These are phyloP conservation scores for Eudemis profundana DNA, from an alignment of 2,888 invertebrate genomes.

Conservation along the genomic window DNA sequence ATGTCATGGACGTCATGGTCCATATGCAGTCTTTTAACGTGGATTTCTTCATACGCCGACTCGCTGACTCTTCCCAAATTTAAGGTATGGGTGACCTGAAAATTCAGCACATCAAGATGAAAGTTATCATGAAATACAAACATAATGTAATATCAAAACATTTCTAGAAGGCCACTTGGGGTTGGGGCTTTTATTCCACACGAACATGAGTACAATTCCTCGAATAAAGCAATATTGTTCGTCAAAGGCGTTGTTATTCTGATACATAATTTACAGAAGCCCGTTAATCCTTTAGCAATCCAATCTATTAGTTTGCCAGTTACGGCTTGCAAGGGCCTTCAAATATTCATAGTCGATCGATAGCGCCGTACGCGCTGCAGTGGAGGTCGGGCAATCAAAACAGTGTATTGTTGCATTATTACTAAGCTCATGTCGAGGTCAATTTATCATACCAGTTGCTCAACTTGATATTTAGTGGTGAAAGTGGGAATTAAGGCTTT, in stretches of 20 bases:
- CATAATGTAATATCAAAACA: no score
- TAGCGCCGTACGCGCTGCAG: constrained; percentile 71
- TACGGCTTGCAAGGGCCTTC: constrained; percentile 72
- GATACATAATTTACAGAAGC: neutral
- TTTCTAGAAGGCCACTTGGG: no score
- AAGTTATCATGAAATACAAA: no score
- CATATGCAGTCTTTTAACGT: no score
- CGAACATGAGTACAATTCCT: neutral
- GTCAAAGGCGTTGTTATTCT: neutral
- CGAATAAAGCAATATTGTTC: neutral
- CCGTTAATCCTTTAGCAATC: constrained; percentile 30
- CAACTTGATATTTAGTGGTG: constrained; percentile 20
- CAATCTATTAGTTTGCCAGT: constrained; percentile 49
- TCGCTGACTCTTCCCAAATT: no score
- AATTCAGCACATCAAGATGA: no score
- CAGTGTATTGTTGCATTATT: constrained; percentile 72
- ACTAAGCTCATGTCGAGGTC: constrained; percentile 61
- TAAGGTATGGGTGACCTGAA: no score
- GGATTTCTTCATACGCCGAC: no score
- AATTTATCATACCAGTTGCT: constrained; percentile 44
- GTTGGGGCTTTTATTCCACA: no score
- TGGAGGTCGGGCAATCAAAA: constrained; percentile 76
- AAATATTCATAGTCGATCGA: constrained; percentile 84
- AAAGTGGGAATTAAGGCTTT: constrained; percentile 23
- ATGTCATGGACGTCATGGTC: no score